These are phyloP conservation scores for Cetoscarus ocellatus DNA, from an alignment of 2,797 vertebrate species.

Conservation along the genomic window DNA sequence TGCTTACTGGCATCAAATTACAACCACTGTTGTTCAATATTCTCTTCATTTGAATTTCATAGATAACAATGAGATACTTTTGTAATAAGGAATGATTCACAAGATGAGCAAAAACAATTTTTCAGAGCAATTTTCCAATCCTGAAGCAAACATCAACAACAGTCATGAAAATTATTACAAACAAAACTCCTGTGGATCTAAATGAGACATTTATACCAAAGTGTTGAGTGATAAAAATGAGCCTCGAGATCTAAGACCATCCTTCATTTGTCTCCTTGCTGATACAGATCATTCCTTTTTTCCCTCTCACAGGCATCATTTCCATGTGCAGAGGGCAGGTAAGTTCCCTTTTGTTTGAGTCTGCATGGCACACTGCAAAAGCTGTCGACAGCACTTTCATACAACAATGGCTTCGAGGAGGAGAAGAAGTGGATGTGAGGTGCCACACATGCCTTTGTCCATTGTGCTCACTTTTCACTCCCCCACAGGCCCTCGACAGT, in stretches of 20 bases:
- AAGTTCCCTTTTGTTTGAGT: constrained; percentile 74
- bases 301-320: constrained; percentile 48
- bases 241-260: constrained; percentile 21
- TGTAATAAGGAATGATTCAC: not conserved
- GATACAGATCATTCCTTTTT: constrained; percentile 27
- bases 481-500: constrained; percentile 62
- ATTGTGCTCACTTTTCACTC: constrained; percentile 77
- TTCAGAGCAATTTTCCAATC: not conserved
- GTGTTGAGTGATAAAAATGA: constrained; percentile 16
- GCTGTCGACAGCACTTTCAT: constrained; percentile 84
- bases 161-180: not conserved
- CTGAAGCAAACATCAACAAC: not conserved
- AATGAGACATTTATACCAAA: not conserved
- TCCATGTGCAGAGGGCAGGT: constrained; percentile 59
- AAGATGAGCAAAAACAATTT: not conserved
- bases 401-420: constrained; percentile 81
- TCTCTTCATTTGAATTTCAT: not conserved
- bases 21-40: not conserved
- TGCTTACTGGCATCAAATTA: not conserved
- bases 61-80: not conserved
- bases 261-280: constrained; percentile 15
- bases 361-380: constrained; percentile 66
- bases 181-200: constrained; percentile 1
- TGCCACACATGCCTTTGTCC: constrained; percentile 79
- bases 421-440: constrained; percentile 77